These are phyloP conservation scores for Erebia palarica DNA, from an alignment of 2,888 invertebrate species.

Conservation along the genomic window DNA sequence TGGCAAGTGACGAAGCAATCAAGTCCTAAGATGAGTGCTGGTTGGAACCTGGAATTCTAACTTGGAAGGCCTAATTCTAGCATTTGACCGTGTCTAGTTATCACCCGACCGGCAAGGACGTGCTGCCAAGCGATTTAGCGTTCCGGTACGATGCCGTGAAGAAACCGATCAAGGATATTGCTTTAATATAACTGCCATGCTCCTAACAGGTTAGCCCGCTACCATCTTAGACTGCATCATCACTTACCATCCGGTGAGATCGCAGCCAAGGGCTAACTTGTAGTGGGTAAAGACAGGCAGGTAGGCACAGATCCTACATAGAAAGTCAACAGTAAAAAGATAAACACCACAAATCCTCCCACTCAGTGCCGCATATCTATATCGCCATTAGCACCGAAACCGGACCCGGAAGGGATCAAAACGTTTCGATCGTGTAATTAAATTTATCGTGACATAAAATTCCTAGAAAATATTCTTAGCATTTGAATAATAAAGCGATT, in stretches of 20 bases:
- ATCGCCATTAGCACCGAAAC: slow-evolving; percentile 49
- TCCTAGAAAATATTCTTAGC: slow-evolving; percentile 63
- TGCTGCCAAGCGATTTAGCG: too few species aligned
- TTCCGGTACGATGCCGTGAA: too few species aligned
- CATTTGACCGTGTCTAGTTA: too few species aligned
- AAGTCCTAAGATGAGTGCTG: background rate
- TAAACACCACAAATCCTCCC: slow-evolving; percentile 58
- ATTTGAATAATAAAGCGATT: slow-evolving; percentile 71
- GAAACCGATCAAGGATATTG: too few species aligned
- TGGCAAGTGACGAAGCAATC: background rate
- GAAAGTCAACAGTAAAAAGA: slow-evolving; percentile 45
- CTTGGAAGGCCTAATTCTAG: too few species aligned
- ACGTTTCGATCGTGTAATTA: slow-evolving; percentile 64
- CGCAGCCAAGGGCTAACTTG: too few species aligned
- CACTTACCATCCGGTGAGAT: too few species aligned
- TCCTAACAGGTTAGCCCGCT: too few species aligned
- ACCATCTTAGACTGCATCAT: too few species aligned
- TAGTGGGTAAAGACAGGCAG: too few species aligned
- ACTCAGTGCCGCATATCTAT: slow-evolving; percentile 59
- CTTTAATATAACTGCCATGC: too few species aligned
- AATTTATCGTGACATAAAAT: slow-evolving; percentile 63
- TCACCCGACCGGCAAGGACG: too few species aligned
- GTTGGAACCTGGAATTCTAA: background rate
- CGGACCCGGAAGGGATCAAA: slow-evolving; percentile 65
- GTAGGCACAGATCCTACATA: slow-evolving; percentile 13